Conservation (phyloP, 1,140 invertebrate genomes). For the Bombus difficillimus region DNA sequence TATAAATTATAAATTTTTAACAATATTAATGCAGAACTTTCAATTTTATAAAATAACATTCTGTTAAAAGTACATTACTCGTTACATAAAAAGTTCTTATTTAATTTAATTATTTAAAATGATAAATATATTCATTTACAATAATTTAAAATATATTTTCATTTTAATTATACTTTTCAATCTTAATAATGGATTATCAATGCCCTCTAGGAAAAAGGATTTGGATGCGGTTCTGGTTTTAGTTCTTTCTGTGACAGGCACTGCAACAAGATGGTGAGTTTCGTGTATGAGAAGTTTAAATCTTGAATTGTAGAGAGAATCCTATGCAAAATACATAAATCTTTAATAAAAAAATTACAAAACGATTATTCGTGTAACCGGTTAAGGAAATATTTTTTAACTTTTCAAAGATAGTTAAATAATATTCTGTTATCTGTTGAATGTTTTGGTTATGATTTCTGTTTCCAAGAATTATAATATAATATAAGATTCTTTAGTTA, state of each 20-base stretch:
- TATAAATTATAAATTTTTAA: neutral
- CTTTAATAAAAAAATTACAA: neutral
- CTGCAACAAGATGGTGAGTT: slow-evolving; percentile 57
- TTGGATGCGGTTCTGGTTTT: slow-evolving; percentile 16
- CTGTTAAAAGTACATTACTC: neutral
- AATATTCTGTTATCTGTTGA: neutral
- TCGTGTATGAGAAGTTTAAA: neutral
- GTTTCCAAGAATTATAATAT: neutral
- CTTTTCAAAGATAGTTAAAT: neutral
- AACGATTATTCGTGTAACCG: neutral
- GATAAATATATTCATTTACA: neutral
- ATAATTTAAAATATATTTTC: neutral
- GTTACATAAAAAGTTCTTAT: neutral
- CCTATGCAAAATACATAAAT: neutral
- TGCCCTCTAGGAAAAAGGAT: slow-evolving; percentile 13
- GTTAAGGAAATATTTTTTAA: slow-evolving; percentile 32
- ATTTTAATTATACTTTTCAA: neutral
- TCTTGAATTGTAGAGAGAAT: slow-evolving; percentile 43
- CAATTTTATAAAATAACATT: neutral
- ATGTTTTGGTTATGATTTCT: neutral
- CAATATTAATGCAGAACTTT: no score
- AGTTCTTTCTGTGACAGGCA: slow-evolving; percentile 20
- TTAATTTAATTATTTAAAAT: neutral
- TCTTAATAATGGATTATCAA: neutral
- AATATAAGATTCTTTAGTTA: neutral